Evolutionary conservation across 2,113 vertebrate species (phyloP).

Genomic region (Melanocharis versteri): DNA sequence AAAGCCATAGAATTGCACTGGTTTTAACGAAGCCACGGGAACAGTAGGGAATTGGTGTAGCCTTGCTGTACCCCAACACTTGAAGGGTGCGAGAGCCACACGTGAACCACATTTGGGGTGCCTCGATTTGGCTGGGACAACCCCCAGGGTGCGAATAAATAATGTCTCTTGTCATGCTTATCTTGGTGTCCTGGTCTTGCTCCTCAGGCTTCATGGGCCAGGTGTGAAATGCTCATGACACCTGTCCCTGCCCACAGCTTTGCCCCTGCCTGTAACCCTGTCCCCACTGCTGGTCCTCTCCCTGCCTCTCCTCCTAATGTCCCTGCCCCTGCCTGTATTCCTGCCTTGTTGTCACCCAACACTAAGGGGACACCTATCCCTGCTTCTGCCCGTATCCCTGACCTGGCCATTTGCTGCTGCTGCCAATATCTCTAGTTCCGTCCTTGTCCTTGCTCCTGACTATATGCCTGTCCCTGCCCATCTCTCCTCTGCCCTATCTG

Average conservation of each 20-base stretch:
- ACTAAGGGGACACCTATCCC: background rate
- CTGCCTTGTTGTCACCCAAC: background rate
- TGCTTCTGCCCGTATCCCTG: background rate
- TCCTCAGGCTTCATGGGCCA: background rate
- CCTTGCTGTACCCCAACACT: background rate
- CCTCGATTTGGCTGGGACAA: background rate
- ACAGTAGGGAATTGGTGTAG: background rate
- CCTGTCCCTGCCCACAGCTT: background rate
- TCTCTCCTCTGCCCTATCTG: background rate
- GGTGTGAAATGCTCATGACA: background rate
- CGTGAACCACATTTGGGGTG: background rate
- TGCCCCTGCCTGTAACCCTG: background rate
- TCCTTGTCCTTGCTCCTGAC: background rate
- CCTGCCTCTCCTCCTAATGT: background rate
- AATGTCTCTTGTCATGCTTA: background rate
- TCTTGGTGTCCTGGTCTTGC: background rate
- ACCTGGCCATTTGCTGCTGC: background rate
- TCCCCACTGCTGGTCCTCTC: background rate
- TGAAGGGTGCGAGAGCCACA: accelerated
- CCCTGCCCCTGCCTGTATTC: background rate
- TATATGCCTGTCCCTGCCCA: background rate
- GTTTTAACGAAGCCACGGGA: background rate
- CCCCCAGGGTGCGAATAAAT: background rate
- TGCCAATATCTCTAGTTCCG: background rate
- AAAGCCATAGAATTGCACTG: background rate